phyloP scores from a whole-genome alignment of 2,113 vertebrate genomes.

The Rhipidura dahli region DNA sequence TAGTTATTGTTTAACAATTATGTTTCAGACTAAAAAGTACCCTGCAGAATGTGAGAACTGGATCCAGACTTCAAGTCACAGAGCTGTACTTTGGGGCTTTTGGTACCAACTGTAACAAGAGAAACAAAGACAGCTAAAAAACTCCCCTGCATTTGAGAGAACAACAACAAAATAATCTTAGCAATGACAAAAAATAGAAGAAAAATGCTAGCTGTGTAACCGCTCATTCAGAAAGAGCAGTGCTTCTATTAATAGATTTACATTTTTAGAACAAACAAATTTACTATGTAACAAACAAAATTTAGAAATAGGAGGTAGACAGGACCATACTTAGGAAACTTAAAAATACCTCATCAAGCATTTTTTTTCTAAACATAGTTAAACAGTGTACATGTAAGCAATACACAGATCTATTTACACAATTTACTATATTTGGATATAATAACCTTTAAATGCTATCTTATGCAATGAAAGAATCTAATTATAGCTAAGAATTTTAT shows the following conservation, averaged over 20 bases:
- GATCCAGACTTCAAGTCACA: slow-evolving; percentile 97
- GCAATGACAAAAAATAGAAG: background rate
- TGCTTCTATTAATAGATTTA: background rate
- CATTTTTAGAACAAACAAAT: background rate
- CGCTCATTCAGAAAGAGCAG: background rate
- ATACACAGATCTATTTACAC: background rate
- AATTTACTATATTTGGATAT: background rate
- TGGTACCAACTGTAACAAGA: slow-evolving; percentile 89
- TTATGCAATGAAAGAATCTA: background rate
- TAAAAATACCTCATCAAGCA: background rate
- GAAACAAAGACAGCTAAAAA: slow-evolving; percentile 45
- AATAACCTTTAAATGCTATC: background rate
- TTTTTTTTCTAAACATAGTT: background rate
- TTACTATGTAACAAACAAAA: background rate
- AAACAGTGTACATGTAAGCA: background rate
- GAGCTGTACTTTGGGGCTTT: slow-evolving; percentile 91
- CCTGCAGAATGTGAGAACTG: slow-evolving; percentile 89
- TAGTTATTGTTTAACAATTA: slow-evolving; percentile 67
- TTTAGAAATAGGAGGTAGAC: background rate
- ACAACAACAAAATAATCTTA: background rate
- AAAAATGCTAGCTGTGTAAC: background rate
- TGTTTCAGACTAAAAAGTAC: slow-evolving; percentile 74
- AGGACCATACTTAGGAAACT: background rate
- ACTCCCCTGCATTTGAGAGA: background rate
- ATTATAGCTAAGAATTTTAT: background rate